Evolutionary conservation across 2,113 vertebrate genomes (phyloP).

Genomic region (Scomber colias): DNA sequence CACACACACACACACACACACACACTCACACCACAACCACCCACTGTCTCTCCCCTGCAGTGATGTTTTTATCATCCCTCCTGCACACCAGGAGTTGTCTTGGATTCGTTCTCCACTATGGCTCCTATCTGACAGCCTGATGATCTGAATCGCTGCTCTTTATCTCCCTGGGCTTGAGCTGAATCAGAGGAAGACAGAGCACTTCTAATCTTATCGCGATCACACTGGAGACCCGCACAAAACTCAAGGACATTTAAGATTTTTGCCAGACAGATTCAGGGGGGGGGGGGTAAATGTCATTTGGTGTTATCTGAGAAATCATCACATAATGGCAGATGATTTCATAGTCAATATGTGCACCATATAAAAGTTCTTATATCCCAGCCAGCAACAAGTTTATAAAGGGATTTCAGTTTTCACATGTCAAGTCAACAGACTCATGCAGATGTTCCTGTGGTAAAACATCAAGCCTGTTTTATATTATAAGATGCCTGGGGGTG

Average conservation of each 20-base stretch:
- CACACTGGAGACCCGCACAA: conserved; percentile 30
- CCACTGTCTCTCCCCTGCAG: conserved; percentile 59
- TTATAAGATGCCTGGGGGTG: conserved; percentile 31
- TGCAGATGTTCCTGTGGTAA: conserved; percentile 35
- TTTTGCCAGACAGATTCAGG: conserved; percentile 14
- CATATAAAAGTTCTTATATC: conserved; percentile 17
- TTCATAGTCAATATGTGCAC: not conserved
- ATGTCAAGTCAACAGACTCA: conserved; percentile 9
- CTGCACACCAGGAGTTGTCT: conserved; percentile 67
- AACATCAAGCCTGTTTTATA: conserved; percentile 44
- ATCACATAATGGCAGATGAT: not conserved
- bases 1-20: conserved; percentile 29
- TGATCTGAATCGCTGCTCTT: conserved; percentile 64
- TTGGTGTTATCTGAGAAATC: conserved; percentile 24
- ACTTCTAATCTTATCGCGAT: conserved; percentile 52
- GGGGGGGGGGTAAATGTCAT: conserved; percentile 28
- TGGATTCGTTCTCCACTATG: conserved; percentile 50
- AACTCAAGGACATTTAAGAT: conserved; percentile 50
- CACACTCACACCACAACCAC: conserved; percentile 38
- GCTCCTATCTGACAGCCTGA: conserved; percentile 61
- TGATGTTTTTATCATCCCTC: conserved; percentile 66
- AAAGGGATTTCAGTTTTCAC: not conserved
- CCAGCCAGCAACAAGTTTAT: conserved; percentile 26
- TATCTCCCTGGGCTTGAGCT: conserved; percentile 61
- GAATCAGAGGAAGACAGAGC: conserved; percentile 53